These are phyloP conservation scores for Naja naja DNA, from an alignment of 2,113 vertebrate genomes.

Conservation along the genomic window DNA sequence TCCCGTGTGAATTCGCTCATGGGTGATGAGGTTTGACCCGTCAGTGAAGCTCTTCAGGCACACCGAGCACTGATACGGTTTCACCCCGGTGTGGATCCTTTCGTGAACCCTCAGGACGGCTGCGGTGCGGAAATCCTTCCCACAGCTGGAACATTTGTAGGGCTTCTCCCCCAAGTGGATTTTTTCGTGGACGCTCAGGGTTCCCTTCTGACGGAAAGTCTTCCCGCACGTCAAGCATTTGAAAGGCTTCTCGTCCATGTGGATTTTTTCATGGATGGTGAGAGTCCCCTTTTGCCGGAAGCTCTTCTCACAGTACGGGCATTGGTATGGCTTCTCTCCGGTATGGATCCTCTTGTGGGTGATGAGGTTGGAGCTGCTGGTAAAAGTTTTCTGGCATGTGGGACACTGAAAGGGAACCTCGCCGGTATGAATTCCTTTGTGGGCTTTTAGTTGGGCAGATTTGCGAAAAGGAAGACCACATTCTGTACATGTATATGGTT, in stretches of 20 bases:
- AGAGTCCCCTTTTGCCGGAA: slow-evolving; percentile 44
- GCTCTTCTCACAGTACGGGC: slow-evolving; percentile 39
- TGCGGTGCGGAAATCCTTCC: background rate
- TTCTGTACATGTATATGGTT: slow-evolving; percentile 20
- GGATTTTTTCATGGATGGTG: slow-evolving; percentile 46
- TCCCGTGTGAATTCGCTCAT: slow-evolving; percentile 53
- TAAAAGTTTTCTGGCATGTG: slow-evolving; percentile 2
- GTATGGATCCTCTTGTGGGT: slow-evolving; percentile 45
- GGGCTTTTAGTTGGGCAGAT: slow-evolving; percentile 7
- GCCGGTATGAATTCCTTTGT: slow-evolving; percentile 15
- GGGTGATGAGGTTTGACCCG: slow-evolving; percentile 50
- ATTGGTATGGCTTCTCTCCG: background rate
- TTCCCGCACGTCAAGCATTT: slow-evolving; percentile 47
- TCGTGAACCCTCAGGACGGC: background rate
- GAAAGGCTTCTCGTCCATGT: slow-evolving; percentile 48
- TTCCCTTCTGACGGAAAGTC: slow-evolving; percentile 16
- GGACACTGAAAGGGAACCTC: slow-evolving; percentile 13
- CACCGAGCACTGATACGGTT: slow-evolving; percentile 27
- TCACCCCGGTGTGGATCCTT: slow-evolving; percentile 40
- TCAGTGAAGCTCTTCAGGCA: slow-evolving; percentile 61
- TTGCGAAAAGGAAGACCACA: slow-evolving; percentile 14
- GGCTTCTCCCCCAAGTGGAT: background rate
- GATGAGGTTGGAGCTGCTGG: slow-evolving; percentile 14
- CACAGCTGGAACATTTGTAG: slow-evolving; percentile 1
- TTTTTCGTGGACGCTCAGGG: background rate